Percentiles rank a stretch among this genome's conserved stretches.
These are phyloP conservation scores for Drosophila cracens DNA, from an alignment of 2,888 invertebrate genomes.

Conservation along the genomic window DNA sequence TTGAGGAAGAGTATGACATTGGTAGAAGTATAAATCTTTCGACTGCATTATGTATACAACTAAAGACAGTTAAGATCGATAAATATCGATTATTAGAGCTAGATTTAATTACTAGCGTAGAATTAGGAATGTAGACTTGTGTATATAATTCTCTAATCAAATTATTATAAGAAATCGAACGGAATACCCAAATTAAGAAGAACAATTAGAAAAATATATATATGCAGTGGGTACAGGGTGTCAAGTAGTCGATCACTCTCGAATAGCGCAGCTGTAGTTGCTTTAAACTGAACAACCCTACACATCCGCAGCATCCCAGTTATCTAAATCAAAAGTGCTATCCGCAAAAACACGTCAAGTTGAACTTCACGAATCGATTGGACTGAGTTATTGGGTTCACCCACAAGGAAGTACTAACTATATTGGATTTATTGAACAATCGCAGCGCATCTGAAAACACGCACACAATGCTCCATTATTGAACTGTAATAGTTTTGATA, in stretches of 20 bases:
- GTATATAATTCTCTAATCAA: neutral
- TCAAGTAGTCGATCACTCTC: neutral
- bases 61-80: neutral
- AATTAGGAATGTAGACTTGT: neutral
- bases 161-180: neutral
- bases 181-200: neutral
- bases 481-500: constrained; percentile 42
- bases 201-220: neutral
- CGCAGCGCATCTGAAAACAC: constrained; percentile 17
- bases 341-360: constrained; percentile 46
- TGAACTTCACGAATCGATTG: constrained; percentile 45
- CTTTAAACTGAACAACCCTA: neutral
- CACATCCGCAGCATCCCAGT: constrained; percentile 47
- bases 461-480: constrained; percentile 69
- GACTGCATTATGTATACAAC: no score
- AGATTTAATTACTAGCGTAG: neutral
- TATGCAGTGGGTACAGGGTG: neutral
- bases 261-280: neutral
- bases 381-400: constrained; percentile 3
- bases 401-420: constrained; percentile 61
- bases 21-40: neutral
- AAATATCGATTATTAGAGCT: neutral
- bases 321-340: constrained; percentile 40
- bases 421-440: constrained; percentile 55
- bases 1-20: neutral